Conservation (phyloP, 2,113 vertebrate species). For the cat (Felis catus) region F.catus_Fca126_mat1.0 CM031415.1:109289001-109289500, state of each 20-base stretch:
- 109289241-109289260: not conserved
- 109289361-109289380: not conserved
- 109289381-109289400: not conserved
- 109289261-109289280: not conserved
- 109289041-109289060: not conserved
- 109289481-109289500: not conserved
- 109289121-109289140: not conserved
- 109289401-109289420: slow-evolving; percentile 34
- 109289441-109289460: not conserved
- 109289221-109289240: not conserved
- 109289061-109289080: not conserved
- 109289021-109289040: slow-evolving; percentile 33
- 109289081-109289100: slow-evolving; percentile 26
- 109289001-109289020: slow-evolving; percentile 43
- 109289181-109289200: not conserved
- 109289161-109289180: not conserved
- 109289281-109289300: not conserved
- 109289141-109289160: not conserved
- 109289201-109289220: slow-evolving; percentile 1
- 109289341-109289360: not conserved
- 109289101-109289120: slow-evolving; percentile 35
- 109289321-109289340: not conserved
- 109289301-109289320: not conserved
- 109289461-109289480: not conserved
- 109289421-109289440: not conserved